Evolutionary conservation across 2,113 vertebrate species (phyloP), one percentile per base, ranked within the genome.

Genomic region (Tichodroma muraria): DNA sequence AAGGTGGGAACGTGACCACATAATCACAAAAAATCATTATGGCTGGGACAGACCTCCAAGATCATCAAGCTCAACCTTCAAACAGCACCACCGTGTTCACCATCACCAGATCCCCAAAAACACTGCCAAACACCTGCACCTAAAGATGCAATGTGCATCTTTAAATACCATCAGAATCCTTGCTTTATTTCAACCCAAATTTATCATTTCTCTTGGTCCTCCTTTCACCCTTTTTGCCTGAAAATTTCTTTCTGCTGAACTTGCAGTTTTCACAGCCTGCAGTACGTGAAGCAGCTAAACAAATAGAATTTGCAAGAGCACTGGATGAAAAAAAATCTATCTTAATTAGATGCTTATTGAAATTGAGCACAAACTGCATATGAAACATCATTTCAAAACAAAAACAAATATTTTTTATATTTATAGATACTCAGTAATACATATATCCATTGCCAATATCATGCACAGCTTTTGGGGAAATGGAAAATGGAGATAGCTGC

Each of bases 291-390:
- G 70, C 71, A 66, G 71, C 70, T 77, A 2, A 8, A 89, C 50
- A 92, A 94, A 96, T 90, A 85, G 80, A 79, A 88, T 94, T 94
- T 95, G 30, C 87, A 93, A 92, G 87, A 94, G 35, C 71, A 25
- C 38, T 73, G 56, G 59, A 70, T 80, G 65, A 92, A 94, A 89
- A 85, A 86, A 94, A 93, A 95, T 96, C 91, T 79, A 94, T 94
- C 75, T 92, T 95, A 95, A 96, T 96, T 88, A 91, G 91, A 82
- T 96, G 93, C 78, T 91, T 89, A 93, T 94, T 95, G 96, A 95
- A 96, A 95, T 69, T 10, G 20, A 57, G 59, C 70, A 28, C 61
- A 81, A 87, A 73, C 45, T 57, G 57, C 76, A 24, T 90, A 60
- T 30, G 70, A 93, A 95, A 84, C 53, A 37, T 3, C 35, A 84